Conservation (phyloP, 1,140 invertebrate genomes). For the Drosophila sp. region DNA sequence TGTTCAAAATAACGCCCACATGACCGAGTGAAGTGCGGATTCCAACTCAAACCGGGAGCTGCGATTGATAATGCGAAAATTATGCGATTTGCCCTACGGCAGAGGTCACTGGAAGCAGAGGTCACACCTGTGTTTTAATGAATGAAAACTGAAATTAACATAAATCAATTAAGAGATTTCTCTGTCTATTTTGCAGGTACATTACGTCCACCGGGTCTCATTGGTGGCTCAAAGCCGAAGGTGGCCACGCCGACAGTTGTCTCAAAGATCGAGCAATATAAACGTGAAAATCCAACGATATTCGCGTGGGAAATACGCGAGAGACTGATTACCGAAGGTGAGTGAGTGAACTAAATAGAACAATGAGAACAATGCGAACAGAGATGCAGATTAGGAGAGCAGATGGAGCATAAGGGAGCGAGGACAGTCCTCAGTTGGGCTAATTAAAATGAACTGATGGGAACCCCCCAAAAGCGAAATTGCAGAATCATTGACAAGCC, state of each 20-base stretch:
- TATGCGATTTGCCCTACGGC: slow-evolving; percentile 54
- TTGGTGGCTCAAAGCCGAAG: slow-evolving; percentile 99
- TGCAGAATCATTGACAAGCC: slow-evolving; percentile 39
- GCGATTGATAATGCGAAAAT: slow-evolving; percentile 70
- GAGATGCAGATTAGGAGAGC: not conserved
- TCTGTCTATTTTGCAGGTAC: slow-evolving; percentile 89
- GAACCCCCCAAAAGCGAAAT: slow-evolving; percentile 79
- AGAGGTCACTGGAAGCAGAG: slow-evolving; percentile 19
- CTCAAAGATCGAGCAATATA: slow-evolving; percentile 98
- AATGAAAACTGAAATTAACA: not conserved
- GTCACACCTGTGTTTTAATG: slow-evolving; percentile 12
- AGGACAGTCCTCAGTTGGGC: slow-evolving; percentile 33
- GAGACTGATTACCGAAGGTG: slow-evolving; percentile 97
- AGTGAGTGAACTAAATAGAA: slow-evolving; percentile 85
- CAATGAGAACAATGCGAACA: slow-evolving; percentile 14
- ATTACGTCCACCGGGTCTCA: slow-evolving; percentile 95
- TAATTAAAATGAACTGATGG: slow-evolving; percentile 76
- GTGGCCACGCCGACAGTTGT: slow-evolving; percentile 98
- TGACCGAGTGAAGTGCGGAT: slow-evolving; percentile 1
- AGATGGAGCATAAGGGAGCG: not conserved
- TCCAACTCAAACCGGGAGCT: slow-evolving; percentile 5
- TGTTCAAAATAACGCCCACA: slow-evolving; percentile 58
- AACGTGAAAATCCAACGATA: slow-evolving; percentile 97
- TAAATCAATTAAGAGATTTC: slow-evolving; percentile 18
- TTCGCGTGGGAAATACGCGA: slow-evolving; percentile 99